phyloP scores from a whole-genome alignment of 2,888 invertebrate genomes.

The Chironomus riparius region DNA sequence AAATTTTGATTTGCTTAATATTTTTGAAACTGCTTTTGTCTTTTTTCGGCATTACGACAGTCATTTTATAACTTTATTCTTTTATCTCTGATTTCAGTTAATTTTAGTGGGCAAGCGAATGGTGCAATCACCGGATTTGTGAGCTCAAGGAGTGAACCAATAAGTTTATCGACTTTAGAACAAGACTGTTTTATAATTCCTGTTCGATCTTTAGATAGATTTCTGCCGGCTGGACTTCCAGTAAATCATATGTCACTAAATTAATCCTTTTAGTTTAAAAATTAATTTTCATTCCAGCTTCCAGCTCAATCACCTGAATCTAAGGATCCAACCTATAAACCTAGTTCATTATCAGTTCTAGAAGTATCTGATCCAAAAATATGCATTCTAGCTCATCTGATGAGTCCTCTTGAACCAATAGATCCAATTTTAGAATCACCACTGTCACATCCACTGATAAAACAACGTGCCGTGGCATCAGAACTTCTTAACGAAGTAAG shows the following conservation, averaged over 20 bases:
- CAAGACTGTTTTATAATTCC: slow-evolving; percentile 91
- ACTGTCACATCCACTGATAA: slow-evolving; percentile 64
- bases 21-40: background rate
- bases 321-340: slow-evolving; percentile 25
- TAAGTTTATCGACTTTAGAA: slow-evolving; percentile 72
- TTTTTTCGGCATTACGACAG: background rate
- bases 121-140: slow-evolving; percentile 29
- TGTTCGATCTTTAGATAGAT: slow-evolving; percentile 76
- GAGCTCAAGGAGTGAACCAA: slow-evolving; percentile 51
- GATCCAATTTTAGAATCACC: slow-evolving; percentile 81
- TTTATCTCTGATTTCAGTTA: slow-evolving; percentile 35
- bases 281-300: slow-evolving; percentile 32
- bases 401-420: slow-evolving; percentile 79
- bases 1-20: too few relatives aligned
- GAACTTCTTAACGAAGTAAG: slow-evolving; percentile 66
- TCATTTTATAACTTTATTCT: background rate
- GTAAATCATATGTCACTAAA: slow-evolving; percentile 46
- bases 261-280: background rate
- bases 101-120: slow-evolving; percentile 35
- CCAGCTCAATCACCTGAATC: slow-evolving; percentile 41
- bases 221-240: slow-evolving; percentile 83
- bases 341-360: slow-evolving; percentile 58
- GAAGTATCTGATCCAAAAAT: slow-evolving; percentile 84
- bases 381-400: slow-evolving; percentile 78
- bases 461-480: slow-evolving; percentile 67